Evolutionary conservation across 1,140 invertebrate species (phyloP), one percentile per base, ranked within the genome.

Genomic region (Ceratina australensis): DNA sequence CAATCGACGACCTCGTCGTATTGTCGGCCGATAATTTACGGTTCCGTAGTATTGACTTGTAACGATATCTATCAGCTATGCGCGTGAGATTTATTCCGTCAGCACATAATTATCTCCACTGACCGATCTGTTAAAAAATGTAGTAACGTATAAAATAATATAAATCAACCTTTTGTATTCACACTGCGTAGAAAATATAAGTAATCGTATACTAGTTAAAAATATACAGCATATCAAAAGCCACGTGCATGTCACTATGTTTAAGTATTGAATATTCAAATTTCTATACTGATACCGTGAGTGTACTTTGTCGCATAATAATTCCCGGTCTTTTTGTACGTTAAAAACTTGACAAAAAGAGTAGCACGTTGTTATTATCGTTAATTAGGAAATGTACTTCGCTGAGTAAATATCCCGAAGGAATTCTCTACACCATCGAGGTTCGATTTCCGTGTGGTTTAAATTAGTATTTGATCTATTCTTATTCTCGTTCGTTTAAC

Each of bases 1-100:
- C 26, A 75, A 75, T 75, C 22, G 54, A 20, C 42, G 64, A 59
- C 73, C 73, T 75, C 73, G 73, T 59, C 24, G n/a, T n/a, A 59
- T 33, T 22, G 20, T 1, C 28, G 61, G n/a, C 15, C 20, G 42
- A 54, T 20, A 67, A 66, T n/a, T 15, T 13, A 7, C n/a, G 16
- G 12, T 47, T 54, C 28, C 20, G 33, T 57, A 15, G 18, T 42
- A 12, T 47, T 68, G 64, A 75, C 73, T 65, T 26, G 15, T 15
- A 4, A 56, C 5, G 16, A 26, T 18, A 7, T 13, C 22, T 72
- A 22, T 16, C 22, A 28, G 12, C 24, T 4, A 52, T 72, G 16
- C 1, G 8, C 20, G 16, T 3, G 28, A 49, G 18, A 61, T 24
- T 1, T 50, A 72, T 33, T 33, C 33, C 5, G 7, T 2, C 33